Conservation (phyloP, 2,113 vertebrate genomes). For the Genyomyrus donnyi region DNA sequence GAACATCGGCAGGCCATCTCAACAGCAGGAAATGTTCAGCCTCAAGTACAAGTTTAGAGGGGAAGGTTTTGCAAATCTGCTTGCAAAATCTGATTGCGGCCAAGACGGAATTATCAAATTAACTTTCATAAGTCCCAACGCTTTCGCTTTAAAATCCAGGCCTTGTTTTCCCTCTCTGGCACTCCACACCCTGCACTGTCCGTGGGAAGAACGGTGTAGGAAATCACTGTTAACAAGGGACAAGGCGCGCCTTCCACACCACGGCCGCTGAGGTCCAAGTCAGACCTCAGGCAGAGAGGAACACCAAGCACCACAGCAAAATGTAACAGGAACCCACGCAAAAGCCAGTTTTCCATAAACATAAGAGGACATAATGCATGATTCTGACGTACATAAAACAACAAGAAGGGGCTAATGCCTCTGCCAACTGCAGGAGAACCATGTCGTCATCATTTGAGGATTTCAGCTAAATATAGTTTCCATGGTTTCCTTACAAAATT, state of each 20-base stretch:
- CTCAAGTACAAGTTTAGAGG: not conserved
- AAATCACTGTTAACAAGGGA: conserved; percentile 6
- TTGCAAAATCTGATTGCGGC: conserved; percentile 41
- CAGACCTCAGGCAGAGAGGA: not conserved
- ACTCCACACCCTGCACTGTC: conserved; percentile 2
- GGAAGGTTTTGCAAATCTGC: not conserved
- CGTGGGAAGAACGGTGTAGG: conserved; percentile 24
- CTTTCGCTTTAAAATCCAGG: conserved; percentile 32
- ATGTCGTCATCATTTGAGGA: not conserved
- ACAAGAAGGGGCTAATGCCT: not conserved
- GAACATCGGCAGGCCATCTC: not conserved
- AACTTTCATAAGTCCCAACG: conserved; percentile 34
- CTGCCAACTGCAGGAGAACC: not conserved
- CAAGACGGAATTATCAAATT: conserved; percentile 47
- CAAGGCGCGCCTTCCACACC: not conserved
- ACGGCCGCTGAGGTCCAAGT: not conserved
- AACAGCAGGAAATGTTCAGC: not conserved
- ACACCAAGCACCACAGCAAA: not conserved
- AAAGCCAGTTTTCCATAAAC: not conserved
- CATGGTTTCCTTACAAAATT: not conserved
- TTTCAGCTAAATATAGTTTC: not conserved
- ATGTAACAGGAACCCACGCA: not conserved
- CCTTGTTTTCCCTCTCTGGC: not conserved
- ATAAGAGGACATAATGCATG: not conserved
- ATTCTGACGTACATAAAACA: not conserved